Evolutionary conservation across 2,888 invertebrate species (phyloP).

Genomic region (Imbricaverruca yamaguchii): DNA sequence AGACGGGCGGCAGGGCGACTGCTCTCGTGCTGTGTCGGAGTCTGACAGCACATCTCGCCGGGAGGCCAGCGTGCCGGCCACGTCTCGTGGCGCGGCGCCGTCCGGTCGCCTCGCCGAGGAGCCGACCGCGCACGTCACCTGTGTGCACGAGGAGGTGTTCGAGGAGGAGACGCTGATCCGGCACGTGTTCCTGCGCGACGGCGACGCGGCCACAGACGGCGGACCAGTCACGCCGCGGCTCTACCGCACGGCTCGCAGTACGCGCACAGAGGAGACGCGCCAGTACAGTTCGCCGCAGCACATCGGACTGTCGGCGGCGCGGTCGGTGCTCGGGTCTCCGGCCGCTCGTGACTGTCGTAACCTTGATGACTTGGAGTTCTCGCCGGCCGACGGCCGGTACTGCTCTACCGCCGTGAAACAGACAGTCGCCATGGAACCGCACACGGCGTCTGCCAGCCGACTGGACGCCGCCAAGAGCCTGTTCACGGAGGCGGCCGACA

Average conservation of each 20-base stretch:
- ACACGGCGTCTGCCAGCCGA: neutral
- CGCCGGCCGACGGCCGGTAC: neutral
- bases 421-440: neutral
- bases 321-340: neutral
- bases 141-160: neutral
- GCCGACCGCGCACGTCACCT: neutral
- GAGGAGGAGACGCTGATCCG: constrained; percentile 6
- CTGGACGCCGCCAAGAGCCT: neutral
- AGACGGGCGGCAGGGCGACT: neutral
- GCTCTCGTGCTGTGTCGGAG: neutral
- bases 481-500: neutral
- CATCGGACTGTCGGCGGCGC: neutral
- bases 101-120: neutral
- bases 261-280: neutral
- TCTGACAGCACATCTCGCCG: neutral
- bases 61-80: no score
- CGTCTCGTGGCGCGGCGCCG: no score
- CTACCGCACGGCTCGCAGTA: neutral
- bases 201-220: neutral
- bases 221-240: neutral
- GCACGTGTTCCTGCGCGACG: neutral
- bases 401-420: neutral
- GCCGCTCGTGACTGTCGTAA: no score
- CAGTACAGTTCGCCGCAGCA: neutral
- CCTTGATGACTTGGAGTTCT: no score